Base-by-base conservation (phyloP, 2,797 vertebrate species). In the Oophaga sylvatica region DNA sequence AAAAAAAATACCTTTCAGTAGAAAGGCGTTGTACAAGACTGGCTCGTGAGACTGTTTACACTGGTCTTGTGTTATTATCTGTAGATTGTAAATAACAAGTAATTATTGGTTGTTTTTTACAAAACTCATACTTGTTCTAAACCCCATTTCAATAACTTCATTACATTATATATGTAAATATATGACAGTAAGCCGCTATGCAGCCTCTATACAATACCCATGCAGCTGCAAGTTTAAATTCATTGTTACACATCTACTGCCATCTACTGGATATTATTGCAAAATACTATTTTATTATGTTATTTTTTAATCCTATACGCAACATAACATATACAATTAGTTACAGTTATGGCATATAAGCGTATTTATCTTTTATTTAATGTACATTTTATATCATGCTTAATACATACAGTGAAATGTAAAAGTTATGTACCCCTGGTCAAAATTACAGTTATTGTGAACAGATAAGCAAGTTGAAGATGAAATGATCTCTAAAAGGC, bases 201-300 rank as follows among this genome's bases (percentile, higher is more conserved):
- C 15, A 48, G 29, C 20, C 7, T 75, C 22, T 1, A 73, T 53
- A 60, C 6, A 8, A 35, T 8, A 71, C 15, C 4, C 48, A 13
- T 80, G 13, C 12, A 80, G 17, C 29, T 65, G 16, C 19, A 80
- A 57, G 15, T 8, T 84, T 35, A 77, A 77, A 60, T 53, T 82
- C 48, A 92, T 93, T 89, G 17, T 80, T 90, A 91, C 86, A 91
- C 91, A 84, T 90, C 91, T 91, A 90, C 90, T 94, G 94, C 94
- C 95, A 93, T 87, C 95, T 96, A 91, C 93, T 93, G 95, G 94
- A 83, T 9, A 80, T 22, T 12, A 29, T 35, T 53, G 57, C 60
- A 41, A 89, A 71, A 71, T 29, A 56, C 41, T 26, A 77, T 56
- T 53, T 56, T n/a, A 48, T 75, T 48, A n/a, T 53, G 5, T 76